phyloP scores from a whole-genome alignment of 2,888 invertebrate species.

The Diarsia rubi region DNA sequence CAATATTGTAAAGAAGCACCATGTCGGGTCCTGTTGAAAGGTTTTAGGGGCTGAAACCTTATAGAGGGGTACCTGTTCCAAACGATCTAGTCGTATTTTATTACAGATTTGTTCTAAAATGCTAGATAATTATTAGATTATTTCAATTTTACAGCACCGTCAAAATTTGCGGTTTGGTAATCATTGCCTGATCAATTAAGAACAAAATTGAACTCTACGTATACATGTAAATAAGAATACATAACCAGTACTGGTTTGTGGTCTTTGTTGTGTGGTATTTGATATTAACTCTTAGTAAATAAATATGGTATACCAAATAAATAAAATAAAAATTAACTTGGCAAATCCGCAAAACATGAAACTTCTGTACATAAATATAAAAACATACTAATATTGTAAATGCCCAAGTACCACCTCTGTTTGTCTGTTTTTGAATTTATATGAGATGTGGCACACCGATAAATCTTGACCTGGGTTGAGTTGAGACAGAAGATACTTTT shows the following conservation, averaged over 20 bases:
- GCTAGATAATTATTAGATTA: slow-evolving; percentile 6
- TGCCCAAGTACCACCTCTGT: not conserved
- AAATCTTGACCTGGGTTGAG: not conserved
- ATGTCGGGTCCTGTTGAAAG: slow-evolving; percentile 42
- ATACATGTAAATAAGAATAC: too few species aligned
- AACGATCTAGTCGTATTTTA: slow-evolving; percentile 41
- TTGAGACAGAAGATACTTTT: not conserved
- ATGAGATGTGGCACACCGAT: not conserved
- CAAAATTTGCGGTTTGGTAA: not conserved
- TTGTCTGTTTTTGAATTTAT: not conserved
- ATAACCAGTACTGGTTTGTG: too few species aligned
- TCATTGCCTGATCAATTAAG: not conserved
- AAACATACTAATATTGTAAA: not conserved
- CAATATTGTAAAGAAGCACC: slow-evolving; percentile 28
- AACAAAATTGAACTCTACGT: not conserved
- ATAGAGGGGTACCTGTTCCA: slow-evolving; percentile 35
- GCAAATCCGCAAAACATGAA: not conserved
- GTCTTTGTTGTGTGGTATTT: too few species aligned
- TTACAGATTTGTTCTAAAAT: slow-evolving; percentile 33
- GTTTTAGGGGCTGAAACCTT: slow-evolving; percentile 53
- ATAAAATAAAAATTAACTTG: not conserved
- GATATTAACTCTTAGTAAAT: too few species aligned
- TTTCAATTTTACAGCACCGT: not conserved
- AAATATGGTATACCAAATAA: too few species aligned
- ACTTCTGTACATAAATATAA: not conserved